Conservation (phyloP, 2,888 invertebrate genomes). For the Tholera decimalis region DNA sequence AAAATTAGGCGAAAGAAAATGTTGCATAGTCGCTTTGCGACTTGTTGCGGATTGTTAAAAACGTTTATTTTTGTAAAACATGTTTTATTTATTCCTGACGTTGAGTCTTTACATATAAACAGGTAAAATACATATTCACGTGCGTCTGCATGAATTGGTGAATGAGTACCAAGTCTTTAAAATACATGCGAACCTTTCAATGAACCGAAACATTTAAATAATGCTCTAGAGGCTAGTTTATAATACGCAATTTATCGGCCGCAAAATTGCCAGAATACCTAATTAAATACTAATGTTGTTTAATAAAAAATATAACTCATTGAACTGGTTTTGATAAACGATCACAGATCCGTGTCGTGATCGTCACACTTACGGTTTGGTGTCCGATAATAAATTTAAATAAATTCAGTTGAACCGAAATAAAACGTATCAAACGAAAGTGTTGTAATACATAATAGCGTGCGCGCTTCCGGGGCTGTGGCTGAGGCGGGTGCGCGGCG, state of each 20-base stretch:
- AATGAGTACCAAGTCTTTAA: background rate
- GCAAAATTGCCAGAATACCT: slow-evolving; percentile 19
- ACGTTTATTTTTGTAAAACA: slow-evolving; percentile 1
- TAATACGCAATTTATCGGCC: slow-evolving; percentile 20
- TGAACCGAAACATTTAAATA: slow-evolving; percentile 12
- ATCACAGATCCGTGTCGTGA: slow-evolving; percentile 42
- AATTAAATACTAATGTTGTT: slow-evolving; percentile 34
- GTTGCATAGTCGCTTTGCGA: slow-evolving; percentile 28
- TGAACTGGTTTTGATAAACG: slow-evolving; percentile 49
- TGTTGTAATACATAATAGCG: slow-evolving; percentile 54
- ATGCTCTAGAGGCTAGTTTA: slow-evolving; percentile 17
- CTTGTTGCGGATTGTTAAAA: background rate
- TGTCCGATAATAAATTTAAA: slow-evolving; percentile 25
- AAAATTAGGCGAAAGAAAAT: no score
- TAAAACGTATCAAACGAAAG: slow-evolving; percentile 46
- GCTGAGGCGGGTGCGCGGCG: slow-evolving; percentile 35
- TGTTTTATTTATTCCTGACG: background rate
- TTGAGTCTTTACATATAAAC: background rate
- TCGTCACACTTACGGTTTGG: slow-evolving; percentile 28
- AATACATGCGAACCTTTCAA: background rate
- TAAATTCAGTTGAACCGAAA: slow-evolving; percentile 35
- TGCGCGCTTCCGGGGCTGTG: slow-evolving; percentile 60
- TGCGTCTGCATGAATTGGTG: background rate
- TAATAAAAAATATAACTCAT: slow-evolving; percentile 33
- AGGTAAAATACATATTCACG: slow-evolving; percentile 4